A percentile compares a stretch with the other conserved stretches of the same genome.
phyloP scores from a whole-genome alignment of 2,888 invertebrate species.

The Abscondita cerata region DNA sequence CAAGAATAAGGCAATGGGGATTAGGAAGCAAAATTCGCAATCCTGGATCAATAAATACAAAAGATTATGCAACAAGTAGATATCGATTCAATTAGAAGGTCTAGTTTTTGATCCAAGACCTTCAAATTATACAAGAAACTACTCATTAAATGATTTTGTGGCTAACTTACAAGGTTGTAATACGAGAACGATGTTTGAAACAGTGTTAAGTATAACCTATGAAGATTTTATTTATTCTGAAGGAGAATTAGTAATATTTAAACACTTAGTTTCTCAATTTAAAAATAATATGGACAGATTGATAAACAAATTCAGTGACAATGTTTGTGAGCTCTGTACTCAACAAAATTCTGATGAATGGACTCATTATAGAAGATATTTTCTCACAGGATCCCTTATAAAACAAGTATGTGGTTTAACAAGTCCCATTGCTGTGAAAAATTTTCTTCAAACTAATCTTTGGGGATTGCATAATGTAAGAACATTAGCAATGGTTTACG shows the following conservation, averaged over 20 bases:
- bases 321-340: too few relatives aligned
- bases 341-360: not conserved
- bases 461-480: not conserved
- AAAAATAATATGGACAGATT: not conserved
- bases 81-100: not conserved
- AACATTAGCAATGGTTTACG: not conserved
- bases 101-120: conserved; percentile 9
- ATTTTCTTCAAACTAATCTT: not conserved
- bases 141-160: not conserved
- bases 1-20: too few relatives aligned
- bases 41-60: not conserved
- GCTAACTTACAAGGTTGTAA: not conserved
- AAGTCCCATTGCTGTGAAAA: not conserved
- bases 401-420: not conserved
- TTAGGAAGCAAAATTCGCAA: not conserved
- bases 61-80: not conserved
- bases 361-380: not conserved
- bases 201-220: not conserved
- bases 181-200: not conserved
- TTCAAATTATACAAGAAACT: not conserved
- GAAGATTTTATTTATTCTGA: not conserved
- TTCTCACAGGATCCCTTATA: not conserved
- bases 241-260: not conserved
- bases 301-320: not conserved
- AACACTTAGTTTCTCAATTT: not conserved